Evolutionary conservation across 2,113 vertebrate genomes (phyloP).

Genomic region (Galemys pyrenaicus): DNA sequence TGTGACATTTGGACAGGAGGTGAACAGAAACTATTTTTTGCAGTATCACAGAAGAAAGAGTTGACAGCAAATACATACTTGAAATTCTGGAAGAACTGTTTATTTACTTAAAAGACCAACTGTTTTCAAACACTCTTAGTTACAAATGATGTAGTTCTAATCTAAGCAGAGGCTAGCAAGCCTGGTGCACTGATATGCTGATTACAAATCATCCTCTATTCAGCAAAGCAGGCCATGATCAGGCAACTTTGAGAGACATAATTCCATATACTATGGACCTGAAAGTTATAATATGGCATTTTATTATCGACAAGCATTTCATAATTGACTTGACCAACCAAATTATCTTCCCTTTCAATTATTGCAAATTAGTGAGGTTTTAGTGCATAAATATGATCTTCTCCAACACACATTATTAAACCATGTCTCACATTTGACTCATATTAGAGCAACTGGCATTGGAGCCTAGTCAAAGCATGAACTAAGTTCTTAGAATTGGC

Average conservation of each 20-base stretch:
- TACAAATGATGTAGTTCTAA: slow-evolving; percentile 48
- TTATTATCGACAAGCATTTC: slow-evolving; percentile 41
- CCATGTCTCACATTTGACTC: background rate
- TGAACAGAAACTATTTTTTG: slow-evolving; percentile 15
- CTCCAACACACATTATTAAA: background rate
- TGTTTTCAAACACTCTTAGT: slow-evolving; percentile 52
- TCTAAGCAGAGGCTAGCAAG: slow-evolving; percentile 34
- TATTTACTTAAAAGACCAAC: slow-evolving; percentile 46
- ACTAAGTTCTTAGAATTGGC: background rate
- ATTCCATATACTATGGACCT: background rate
- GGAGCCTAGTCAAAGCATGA: background rate
- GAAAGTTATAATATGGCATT: background rate
- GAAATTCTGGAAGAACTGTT: slow-evolving; percentile 29
- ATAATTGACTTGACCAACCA: slow-evolving; percentile 36
- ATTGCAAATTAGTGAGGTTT: slow-evolving; percentile 25
- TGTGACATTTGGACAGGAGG: slow-evolving; percentile 43
- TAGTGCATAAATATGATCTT: background rate
- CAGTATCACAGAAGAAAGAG: background rate
- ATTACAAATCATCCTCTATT: slow-evolving; percentile 53
- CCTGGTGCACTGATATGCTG: background rate
- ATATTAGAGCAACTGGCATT: background rate
- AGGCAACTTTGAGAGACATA: background rate
- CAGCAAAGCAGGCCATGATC: slow-evolving; percentile 19
- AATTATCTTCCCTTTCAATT: background rate
- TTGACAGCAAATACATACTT: slow-evolving; percentile 41